phyloP scores from a whole-genome alignment of 37 sponge, comb jelly and placozoan species.

The Spongilla lacustris region DNA sequence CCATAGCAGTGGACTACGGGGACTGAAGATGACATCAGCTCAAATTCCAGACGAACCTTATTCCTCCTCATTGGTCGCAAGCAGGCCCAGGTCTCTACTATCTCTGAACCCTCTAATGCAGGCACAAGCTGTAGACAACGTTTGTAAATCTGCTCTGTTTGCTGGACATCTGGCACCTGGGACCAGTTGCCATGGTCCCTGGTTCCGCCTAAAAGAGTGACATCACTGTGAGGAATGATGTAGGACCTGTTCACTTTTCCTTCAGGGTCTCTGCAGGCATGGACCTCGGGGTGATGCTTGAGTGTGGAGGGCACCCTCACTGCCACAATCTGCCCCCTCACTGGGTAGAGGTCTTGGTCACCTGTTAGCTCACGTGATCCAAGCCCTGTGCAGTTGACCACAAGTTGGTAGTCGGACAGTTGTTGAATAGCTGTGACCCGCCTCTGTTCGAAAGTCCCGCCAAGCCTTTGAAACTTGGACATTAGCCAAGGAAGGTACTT shows the following conservation, averaged over 20 bases:
- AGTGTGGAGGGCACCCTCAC: constrained; percentile 76
- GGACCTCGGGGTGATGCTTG: constrained; percentile 40
- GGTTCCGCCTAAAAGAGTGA: constrained; percentile 66
- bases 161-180: constrained; percentile 15
- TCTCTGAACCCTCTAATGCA: constrained; percentile 42
- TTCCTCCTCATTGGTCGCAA: constrained; percentile 68
- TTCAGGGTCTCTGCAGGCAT: not conserved
- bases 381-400: constrained; percentile 87
- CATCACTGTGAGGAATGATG: constrained; percentile 49
- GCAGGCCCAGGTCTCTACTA: constrained; percentile 61
- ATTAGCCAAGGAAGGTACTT: constrained; percentile 64
- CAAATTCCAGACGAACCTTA: constrained; percentile 61
- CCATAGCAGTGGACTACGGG: constrained; percentile 84
- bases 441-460: constrained; percentile 42
- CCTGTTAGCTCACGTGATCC: constrained; percentile 52
- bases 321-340: constrained; percentile 63
- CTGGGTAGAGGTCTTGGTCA: constrained; percentile 51
- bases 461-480: constrained; percentile 14
- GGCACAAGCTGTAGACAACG: constrained; percentile 38
- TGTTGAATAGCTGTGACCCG: constrained; percentile 35
- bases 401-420: constrained; percentile 46
- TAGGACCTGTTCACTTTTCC: not conserved
- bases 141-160: constrained; percentile 13
- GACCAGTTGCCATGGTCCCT: constrained; percentile 21
- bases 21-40: not conserved